These are phyloP conservation scores for Rhea americana DNA, from an alignment of 2,113 vertebrate species.

Conservation along the genomic window DNA sequence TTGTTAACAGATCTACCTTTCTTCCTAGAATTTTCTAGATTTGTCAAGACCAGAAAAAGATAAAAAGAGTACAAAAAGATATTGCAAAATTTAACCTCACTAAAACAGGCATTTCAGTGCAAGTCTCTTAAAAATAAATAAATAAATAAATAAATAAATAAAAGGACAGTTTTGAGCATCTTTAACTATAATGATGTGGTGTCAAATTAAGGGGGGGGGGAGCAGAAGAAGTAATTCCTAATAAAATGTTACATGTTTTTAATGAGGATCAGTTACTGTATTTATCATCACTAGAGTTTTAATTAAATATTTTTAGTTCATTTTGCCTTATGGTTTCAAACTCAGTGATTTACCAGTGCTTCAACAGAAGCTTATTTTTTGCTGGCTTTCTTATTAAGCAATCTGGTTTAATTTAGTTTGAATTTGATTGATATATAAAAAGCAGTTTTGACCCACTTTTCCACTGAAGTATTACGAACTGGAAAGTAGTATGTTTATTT, in stretches of 20 bases:
- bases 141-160: background rate
- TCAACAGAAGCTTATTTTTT: background rate
- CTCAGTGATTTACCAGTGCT: background rate
- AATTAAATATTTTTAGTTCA: conserved; percentile 20
- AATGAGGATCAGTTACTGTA: background rate
- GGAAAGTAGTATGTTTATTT: background rate
- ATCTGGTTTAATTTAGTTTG: conserved; percentile 42
- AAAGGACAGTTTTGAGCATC: background rate
- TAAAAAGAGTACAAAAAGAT: background rate
- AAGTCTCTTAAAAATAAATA: background rate
- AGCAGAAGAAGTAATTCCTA: background rate
- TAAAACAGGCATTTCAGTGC: background rate
- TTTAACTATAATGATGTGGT: background rate
- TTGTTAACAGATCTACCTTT: background rate
- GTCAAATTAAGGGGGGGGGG: background rate
- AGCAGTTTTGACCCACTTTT: conserved; percentile 29
- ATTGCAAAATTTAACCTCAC: background rate
- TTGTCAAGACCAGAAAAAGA: background rate
- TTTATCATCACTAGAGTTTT: background rate
- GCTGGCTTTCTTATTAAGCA: conserved; percentile 33
- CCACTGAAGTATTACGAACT: background rate
- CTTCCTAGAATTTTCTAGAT: background rate
- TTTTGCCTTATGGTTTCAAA: background rate
- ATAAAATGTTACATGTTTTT: background rate
- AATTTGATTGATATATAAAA: conserved; percentile 19